Base-by-base conservation (phyloP, 1,140 invertebrate genomes). In the Cecropterus lyciades region DNA sequence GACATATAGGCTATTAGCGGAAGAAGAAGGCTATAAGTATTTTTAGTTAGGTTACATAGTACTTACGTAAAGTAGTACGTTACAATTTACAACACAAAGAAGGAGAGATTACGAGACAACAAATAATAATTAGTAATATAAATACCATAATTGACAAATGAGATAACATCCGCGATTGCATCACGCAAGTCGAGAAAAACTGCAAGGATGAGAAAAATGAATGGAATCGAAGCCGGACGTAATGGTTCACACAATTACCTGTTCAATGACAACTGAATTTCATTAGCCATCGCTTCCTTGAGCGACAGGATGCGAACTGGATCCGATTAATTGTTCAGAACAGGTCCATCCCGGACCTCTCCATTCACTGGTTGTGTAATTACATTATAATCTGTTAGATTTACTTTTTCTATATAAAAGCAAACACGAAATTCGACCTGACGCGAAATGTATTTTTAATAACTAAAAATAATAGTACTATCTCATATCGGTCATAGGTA, bases 151-250 rank as follows among this genome's bases (percentile, higher is more conserved):
- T 64, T 64, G 49, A 43, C 60, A 53, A 52, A 64, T 64, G 60
- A 64, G 60, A 48, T 72, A 66, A 82, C 79, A 87, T 89, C 80
- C 81, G 81, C 73, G 73, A 88, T 87, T 84, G 79, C 80, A 77
- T 87, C 79, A 88, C 79, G 75, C 72, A 46, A 82, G 16, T 33
- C 69, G 74, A 87, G 79, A 87, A 87, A 87, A 88, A 86, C 71
- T 78, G 60, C 72, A 57, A 65, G 62, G 46, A 79, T 80, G 77
- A 49, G 77, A 84, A 82, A 56, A 84, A 83, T 83, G 74, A 89
- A 85, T 86, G 79, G 75, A 77, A 68, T 78, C 69, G 53, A 65
- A 84, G 80, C 80, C 85, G 87, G 85, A 88, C 77, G 73, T 78
- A 52, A 71, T 64, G 66, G 74, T 87, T 86, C 87, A 76, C 85